Evolutionary conservation across 2,888 invertebrate species (phyloP).

Genomic region (Pecten maximus): DNA sequence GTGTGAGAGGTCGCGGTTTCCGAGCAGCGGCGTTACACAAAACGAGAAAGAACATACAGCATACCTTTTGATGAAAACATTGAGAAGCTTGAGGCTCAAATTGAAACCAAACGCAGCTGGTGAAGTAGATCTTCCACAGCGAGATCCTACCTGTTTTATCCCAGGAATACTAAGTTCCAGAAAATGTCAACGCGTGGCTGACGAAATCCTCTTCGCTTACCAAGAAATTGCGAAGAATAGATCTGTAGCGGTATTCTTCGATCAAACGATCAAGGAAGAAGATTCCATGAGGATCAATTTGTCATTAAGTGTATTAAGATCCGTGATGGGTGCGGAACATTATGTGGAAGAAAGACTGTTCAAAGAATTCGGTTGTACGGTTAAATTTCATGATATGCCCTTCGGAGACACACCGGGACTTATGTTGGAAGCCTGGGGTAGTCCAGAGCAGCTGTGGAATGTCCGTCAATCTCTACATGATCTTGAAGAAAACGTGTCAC

Average conservation of each 20-base stretch:
- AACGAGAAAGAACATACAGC: neutral
- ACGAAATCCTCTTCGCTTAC: constrained; percentile 41
- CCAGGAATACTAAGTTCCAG: neutral
- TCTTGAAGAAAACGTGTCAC: neutral
- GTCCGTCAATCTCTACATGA: constrained; percentile 31
- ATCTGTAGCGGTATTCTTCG: constrained; percentile 30
- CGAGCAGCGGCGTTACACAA: too few species aligned
- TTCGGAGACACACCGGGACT: neutral
- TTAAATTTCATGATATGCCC: neutral
- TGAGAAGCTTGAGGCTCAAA: neutral
- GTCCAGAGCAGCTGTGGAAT: constrained; percentile 30
- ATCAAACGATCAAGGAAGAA: neutral
- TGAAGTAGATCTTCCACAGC: neutral
- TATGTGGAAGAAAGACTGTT: constrained; percentile 17
- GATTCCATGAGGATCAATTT: neutral
- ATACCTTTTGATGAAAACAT: neutral
- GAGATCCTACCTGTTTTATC: neutral
- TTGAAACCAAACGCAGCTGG: neutral
- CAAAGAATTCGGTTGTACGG: neutral
- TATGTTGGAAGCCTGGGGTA: constrained; percentile 36
- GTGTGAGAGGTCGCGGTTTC: neutral
- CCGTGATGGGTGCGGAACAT: constrained; percentile 28
- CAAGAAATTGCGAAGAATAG: constrained; percentile 41
- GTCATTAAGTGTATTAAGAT: constrained; percentile 9
- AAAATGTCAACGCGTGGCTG: neutral